Conservation (phyloP, 2,113 vertebrate species). For the Platichthys flesus region DNA sequence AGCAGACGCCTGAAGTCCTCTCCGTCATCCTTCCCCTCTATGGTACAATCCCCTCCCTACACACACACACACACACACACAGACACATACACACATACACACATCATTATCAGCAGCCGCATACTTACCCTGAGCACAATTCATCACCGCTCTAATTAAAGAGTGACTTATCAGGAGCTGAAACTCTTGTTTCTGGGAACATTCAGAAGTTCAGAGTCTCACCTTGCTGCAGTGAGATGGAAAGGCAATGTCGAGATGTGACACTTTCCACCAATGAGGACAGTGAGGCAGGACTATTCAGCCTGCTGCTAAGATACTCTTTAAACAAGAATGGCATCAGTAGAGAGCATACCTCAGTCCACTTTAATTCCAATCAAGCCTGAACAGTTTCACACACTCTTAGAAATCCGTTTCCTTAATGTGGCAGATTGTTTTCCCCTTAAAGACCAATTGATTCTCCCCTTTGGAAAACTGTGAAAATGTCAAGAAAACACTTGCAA, state of each 20-base stretch:
- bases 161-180: conserved; percentile 11
- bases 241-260: neutral
- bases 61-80: conserved; percentile 25
- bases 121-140: conserved; percentile 23
- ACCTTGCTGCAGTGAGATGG: conserved; percentile 4
- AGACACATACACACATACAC: conserved; percentile 25
- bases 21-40: conserved; percentile 87
- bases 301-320: too few relatives aligned
- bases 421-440: too few relatives aligned
- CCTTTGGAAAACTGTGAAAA: too few relatives aligned
- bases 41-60: conserved; percentile 95
- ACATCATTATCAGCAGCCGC: conserved; percentile 25
- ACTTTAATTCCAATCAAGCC: too few relatives aligned
- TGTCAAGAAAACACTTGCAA: too few relatives aligned
- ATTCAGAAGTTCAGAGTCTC: neutral
- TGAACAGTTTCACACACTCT: too few relatives aligned
- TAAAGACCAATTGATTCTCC: too few relatives aligned
- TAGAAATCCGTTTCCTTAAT: too few relatives aligned
- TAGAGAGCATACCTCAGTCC: too few relatives aligned
- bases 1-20: conserved; percentile 92
- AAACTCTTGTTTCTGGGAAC: conserved; percentile 10
- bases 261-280: conserved; percentile 4
- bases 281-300: neutral
- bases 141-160: conserved; percentile 38
- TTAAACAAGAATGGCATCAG: too few relatives aligned